Evolutionary conservation across 2,113 vertebrate genomes (phyloP).

Genomic region (Rhea americana): DNA sequence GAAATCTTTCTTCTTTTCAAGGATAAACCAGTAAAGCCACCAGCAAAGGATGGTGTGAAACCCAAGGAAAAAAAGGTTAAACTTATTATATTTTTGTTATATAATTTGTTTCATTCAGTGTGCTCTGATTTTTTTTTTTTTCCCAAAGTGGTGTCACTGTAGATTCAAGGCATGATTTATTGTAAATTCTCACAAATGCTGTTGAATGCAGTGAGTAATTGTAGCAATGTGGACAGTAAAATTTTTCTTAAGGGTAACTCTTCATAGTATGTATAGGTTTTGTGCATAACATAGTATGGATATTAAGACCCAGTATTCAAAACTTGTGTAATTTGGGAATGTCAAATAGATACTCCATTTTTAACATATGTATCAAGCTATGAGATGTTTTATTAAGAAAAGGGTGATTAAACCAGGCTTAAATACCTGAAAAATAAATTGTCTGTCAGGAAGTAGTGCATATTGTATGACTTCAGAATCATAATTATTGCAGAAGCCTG

Average conservation of each 20-base stretch:
- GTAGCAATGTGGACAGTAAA: neutral
- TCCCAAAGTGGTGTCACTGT: neutral
- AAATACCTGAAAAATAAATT: neutral
- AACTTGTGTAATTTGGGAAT: neutral
- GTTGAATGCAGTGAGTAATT: neutral
- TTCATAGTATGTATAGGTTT: neutral
- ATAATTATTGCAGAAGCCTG: constrained; percentile 57
- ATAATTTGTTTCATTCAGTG: too few relatives aligned
- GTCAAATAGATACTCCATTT: neutral
- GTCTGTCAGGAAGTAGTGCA: neutral
- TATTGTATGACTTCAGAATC: neutral
- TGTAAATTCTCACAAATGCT: neutral
- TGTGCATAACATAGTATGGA: neutral
- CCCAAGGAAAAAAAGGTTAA: constrained; percentile 68
- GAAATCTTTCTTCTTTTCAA: constrained; percentile 36
- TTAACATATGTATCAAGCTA: neutral
- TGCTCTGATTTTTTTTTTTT: neutral
- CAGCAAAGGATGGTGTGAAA: neutral
- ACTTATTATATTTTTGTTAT: neutral
- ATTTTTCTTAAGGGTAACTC: neutral
- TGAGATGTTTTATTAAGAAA: neutral
- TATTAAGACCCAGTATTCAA: neutral
- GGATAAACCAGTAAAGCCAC: constrained; percentile 63
- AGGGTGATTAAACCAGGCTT: neutral
- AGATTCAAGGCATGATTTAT: neutral